Percentiles rank a stretch among this genome's conserved stretches.
Evolutionary conservation across 2,113 vertebrate genomes (phyloP).

Genomic region (Mustela lutreola): DNA sequence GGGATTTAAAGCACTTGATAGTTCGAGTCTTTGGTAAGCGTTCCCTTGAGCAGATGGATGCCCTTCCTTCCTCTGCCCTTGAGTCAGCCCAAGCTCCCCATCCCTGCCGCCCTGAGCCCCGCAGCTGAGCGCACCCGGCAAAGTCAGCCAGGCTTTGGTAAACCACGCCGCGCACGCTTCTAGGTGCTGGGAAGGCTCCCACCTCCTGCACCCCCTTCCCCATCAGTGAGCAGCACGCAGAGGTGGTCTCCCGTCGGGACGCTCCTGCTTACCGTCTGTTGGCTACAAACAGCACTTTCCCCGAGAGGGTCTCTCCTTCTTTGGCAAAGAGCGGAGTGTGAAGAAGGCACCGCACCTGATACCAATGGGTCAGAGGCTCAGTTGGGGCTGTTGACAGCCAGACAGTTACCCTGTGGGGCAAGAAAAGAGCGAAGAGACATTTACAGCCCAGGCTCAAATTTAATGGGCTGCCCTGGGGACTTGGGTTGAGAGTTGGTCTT

Average conservation of each 20-base stretch:
- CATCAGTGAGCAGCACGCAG: background rate
- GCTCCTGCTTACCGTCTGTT: constrained; percentile 86
- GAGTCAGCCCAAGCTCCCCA: background rate
- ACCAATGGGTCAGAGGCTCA: constrained; percentile 91
- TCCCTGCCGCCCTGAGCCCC: background rate
- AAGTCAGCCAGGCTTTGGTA: background rate
- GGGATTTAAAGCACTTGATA: background rate
- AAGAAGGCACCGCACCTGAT: constrained; percentile 90
- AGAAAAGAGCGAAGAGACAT: constrained; percentile 24
- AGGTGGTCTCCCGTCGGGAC: rapidly evolving
- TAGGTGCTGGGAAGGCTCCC: background rate
- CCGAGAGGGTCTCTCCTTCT: constrained; percentile 90
- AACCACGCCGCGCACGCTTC: background rate
- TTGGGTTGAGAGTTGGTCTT: background rate
- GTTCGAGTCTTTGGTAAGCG: background rate
- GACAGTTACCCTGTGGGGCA: constrained; percentile 85
- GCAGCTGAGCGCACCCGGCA: background rate
- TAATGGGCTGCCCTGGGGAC: background rate
- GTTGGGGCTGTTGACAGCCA: constrained; percentile 91
- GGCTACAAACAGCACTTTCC: constrained; percentile 87
- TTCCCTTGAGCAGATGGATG: background rate
- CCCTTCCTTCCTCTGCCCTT: background rate
- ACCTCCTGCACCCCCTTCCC: background rate
- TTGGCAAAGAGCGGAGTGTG: constrained; percentile 91
- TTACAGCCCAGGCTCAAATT: background rate